Evolutionary conservation across 2,113 vertebrate genomes (phyloP), one percentile per base, ranked within the genome.

Genomic region (Megalops atlanticus): DNA sequence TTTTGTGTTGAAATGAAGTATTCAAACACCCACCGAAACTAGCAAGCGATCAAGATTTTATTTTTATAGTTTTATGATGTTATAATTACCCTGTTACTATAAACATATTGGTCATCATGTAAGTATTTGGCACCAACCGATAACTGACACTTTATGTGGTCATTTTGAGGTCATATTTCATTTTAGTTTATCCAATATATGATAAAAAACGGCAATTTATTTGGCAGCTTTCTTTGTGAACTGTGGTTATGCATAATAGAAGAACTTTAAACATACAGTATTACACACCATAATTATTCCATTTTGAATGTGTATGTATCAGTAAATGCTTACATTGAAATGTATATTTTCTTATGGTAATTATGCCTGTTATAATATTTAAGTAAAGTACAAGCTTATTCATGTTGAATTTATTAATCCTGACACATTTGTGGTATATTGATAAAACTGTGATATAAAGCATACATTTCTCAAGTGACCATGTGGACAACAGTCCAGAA

Each of bases 311-410:
- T 64, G 45, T 15, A 69, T 35, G 35, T 68, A 64, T 33, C 68
- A 43, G 21, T 45, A 18, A 27, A 71, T 49, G 45, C 72, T 52
- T 16, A 54, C 68, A 64, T 64, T 81, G 81, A 76, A 80, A 74
- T 76, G 0, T 82, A 73, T 86, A 82, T 80, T 82, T 84, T 86
- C 45, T 21, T 81, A 72, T 49, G 52, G 45, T 83, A 70, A 36
- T 6, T 38, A 33, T 71, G 8, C 11, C 24, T n/a, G n/a, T 64
- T 27, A 27, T 21, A 54, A 21, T 54, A 54, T 54, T 64, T 64
- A 64, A n/a, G n/a, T 64, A 64, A 64, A 64, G 58, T 64, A 64
- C 58, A 11, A n/a, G n/a, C n/a, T n/a, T n/a, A n/a, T n/a, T n/a
- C n/a, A n/a, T n/a, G n/a, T n/a, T n/a, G n/a, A n/a, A n/a, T n/a